Evolutionary conservation across 2,113 vertebrate species (phyloP).

Genomic region (Pelvicachromis taeniatus): DNA sequence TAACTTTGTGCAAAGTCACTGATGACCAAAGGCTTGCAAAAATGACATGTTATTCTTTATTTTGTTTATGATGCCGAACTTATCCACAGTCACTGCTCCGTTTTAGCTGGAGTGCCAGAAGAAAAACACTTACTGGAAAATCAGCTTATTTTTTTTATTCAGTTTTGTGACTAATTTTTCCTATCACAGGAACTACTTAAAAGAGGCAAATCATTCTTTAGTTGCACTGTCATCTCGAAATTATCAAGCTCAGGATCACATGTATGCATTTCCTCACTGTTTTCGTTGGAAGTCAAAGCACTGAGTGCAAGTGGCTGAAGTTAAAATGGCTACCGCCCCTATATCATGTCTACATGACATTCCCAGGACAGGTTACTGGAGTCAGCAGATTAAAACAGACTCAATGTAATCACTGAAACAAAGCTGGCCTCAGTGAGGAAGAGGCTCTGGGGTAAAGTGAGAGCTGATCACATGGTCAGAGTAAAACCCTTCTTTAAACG

Average conservation of each 20-base stretch:
- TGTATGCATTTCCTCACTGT: background rate
- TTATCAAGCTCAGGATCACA: background rate
- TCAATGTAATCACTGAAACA: background rate
- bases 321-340: background rate
- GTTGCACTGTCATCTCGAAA: background rate
- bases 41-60: background rate
- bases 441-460: slow-evolving; percentile 2
- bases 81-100: background rate
- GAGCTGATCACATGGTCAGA: slow-evolving; percentile 14
- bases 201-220: background rate
- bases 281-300: background rate
- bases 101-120: background rate
- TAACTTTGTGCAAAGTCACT: background rate
- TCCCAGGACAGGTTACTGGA: background rate
- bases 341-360: background rate
- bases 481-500: background rate
- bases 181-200: background rate
- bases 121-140: background rate
- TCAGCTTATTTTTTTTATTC: background rate
- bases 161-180: background rate
- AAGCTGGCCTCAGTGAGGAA: slow-evolving; percentile 17
- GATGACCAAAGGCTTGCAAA: background rate
- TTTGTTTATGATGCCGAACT: background rate
- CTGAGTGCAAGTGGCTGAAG: background rate
- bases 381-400: background rate